Conservation (phyloP, 2,113 vertebrate species). For the Micronycteris hirsuta region DNA sequence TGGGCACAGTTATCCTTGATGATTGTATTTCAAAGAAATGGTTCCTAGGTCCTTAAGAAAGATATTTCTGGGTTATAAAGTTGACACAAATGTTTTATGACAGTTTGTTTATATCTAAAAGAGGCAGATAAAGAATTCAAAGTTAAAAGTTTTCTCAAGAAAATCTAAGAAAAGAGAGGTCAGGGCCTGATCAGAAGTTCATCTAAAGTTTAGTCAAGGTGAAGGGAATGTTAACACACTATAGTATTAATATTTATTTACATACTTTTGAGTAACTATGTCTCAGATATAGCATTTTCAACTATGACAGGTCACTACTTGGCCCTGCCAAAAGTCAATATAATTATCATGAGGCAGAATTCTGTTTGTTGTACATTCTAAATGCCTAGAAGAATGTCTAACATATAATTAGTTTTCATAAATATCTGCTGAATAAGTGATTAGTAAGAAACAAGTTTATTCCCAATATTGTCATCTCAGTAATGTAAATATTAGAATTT, state of each 20-base stretch:
- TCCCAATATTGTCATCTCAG: not conserved
- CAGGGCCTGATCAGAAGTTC: fast-evolving
- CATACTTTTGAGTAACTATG: not conserved
- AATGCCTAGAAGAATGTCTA: not conserved
- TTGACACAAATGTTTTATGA: not conserved
- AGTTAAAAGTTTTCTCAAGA: not conserved
- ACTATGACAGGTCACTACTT: not conserved
- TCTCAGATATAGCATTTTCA: not conserved
- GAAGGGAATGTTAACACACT: not conserved
- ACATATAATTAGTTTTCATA: not conserved
- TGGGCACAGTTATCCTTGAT: not conserved
- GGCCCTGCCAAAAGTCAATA: not conserved
- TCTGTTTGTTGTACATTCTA: not conserved
- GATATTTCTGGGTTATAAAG: not conserved
- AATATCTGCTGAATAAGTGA: not conserved
- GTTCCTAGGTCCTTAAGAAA: not conserved
- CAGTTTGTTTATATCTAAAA: not conserved
- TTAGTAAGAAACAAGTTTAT: not conserved
- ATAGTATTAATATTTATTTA: not conserved
- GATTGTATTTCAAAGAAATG: not conserved
- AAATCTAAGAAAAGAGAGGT: not conserved
- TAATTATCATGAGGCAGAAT: not conserved
- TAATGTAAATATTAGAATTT: not conserved
- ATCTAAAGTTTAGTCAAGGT: not conserved
- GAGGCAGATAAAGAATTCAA: not conserved